Percentiles rank a stretch among this genome's conserved stretches.
Conservation (phyloP, 2,113 vertebrate species). For the Austrofundulus limnaeus region DNA sequence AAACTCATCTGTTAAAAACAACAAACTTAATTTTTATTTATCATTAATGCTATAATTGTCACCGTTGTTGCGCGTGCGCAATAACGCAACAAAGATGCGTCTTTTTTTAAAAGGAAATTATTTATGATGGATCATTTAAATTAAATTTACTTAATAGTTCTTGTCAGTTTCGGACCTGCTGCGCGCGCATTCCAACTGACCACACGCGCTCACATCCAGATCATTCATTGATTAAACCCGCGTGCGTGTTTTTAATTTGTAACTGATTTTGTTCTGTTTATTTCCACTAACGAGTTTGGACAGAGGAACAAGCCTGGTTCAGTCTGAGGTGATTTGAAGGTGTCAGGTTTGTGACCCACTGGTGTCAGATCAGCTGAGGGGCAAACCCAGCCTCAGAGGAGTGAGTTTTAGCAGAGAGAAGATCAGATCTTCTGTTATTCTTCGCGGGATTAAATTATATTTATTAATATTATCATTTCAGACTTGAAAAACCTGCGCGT, state of each 20-base stretch:
- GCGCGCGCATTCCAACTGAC: not conserved
- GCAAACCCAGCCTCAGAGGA: conserved; percentile 17
- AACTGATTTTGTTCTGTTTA: not conserved
- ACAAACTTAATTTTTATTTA: no score
- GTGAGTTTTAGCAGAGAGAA: conserved; percentile 8
- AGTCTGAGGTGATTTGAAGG: not conserved
- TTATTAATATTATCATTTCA: not conserved
- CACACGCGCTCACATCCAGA: not conserved
- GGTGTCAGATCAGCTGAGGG: conserved; percentile 12
- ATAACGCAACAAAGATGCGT: no score
- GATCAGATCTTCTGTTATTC: not conserved
- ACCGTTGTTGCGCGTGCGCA: no score
- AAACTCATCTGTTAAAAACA: no score
- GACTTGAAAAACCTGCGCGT: no score
- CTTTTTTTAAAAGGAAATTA: not conserved
- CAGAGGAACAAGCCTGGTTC: not conserved
- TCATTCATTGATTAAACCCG: not conserved
- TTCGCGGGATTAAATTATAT: not conserved
- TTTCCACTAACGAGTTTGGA: not conserved
- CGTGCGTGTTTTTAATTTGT: not conserved
- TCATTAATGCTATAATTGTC: no score
- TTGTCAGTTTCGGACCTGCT: not conserved
- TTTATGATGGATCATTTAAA: not conserved
- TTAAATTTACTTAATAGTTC: not conserved
- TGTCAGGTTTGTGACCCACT: conserved; percentile 15